Evolutionary conservation across 2,797 vertebrate species (phyloP), one percentile per base, ranked within the genome.

Genomic region (Pseudochromis fuscus): DNA sequence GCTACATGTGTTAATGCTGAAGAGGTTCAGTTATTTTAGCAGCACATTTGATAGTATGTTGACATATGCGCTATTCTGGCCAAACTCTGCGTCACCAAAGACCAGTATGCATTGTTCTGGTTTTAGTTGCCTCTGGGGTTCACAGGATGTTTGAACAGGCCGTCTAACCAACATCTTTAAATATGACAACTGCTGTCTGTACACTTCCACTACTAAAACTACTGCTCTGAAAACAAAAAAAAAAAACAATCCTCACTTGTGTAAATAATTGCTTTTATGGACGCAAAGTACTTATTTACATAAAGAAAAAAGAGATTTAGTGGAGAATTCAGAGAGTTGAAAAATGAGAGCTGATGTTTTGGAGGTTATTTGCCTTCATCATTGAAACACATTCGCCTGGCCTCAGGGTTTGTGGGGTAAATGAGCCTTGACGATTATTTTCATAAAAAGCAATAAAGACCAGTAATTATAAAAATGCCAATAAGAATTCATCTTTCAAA

Each of bases 401-500:
- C 92, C 92, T 75, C 27, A 88, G 90, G 93, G 91, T 90, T 91
- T 91, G 85, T 88, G 80, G 73, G 77, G 86, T 89, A 92, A 94
- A 94, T 95, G 94, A 94, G 93, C 92, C 94, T 87, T 94, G 93
- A 93, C 93, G 72, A 94, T 94, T 94, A 94, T 94, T 94, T 94
- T 94, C 93, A 94, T 95, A 94, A 94, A 93, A 94, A 92, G 93
- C 93, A 95, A 94, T 94, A 94, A 95, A 93, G 93, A 94, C 83
- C 91, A 92, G 93, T 95, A 94, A 95, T 95, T 95, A 95, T 94
- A 94, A 93, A 93, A 94, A 94, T 93, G 94, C 92, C 94, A 94
- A 95, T 95, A 94, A 90, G 85, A 94, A 94, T 95, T 94, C 93
- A 94, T 95, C 94, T 94, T 92, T 93, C 88, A 91, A 93, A 95